These are phyloP conservation scores for Mastomys coucha DNA, from an alignment of 2,113 vertebrate genomes.

Conservation along the genomic window DNA sequence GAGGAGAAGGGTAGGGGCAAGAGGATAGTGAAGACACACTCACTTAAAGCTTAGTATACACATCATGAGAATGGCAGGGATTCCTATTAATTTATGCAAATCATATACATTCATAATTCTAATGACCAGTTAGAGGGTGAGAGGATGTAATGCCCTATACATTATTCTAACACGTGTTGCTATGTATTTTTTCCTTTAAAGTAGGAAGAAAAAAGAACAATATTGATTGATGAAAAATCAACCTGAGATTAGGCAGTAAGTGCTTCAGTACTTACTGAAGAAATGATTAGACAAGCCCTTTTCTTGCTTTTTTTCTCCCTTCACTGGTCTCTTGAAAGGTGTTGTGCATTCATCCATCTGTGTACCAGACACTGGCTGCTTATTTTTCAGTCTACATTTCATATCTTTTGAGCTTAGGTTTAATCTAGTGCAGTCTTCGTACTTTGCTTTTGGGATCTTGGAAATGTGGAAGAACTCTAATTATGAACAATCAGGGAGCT, in stretches of 20 bases:
- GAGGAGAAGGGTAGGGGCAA: not conserved
- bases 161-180: not conserved
- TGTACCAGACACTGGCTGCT: constrained; percentile 35
- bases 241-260: not conserved
- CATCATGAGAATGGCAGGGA: not conserved
- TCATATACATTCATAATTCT: not conserved
- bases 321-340: not conserved
- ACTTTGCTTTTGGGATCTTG: constrained; percentile 49
- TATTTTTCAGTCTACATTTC: constrained; percentile 57
- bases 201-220: not conserved
- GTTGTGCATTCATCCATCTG: not conserved
- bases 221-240: not conserved
- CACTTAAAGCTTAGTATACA: not conserved
- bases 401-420: constrained; percentile 57
- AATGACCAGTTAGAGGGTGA: not conserved
- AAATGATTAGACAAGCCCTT: not conserved
- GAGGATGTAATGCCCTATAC: not conserved
- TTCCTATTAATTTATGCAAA: not conserved
- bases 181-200: not conserved
- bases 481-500: constrained; percentile 52
- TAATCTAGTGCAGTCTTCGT: constrained; percentile 41
- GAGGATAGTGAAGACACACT: not conserved
- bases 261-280: not conserved
- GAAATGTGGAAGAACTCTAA: constrained; percentile 55
- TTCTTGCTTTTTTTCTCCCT: constrained; percentile 42